Base-by-base conservation (phyloP, 2,113 vertebrate genomes). In the Peromyscus californicus region DNA sequence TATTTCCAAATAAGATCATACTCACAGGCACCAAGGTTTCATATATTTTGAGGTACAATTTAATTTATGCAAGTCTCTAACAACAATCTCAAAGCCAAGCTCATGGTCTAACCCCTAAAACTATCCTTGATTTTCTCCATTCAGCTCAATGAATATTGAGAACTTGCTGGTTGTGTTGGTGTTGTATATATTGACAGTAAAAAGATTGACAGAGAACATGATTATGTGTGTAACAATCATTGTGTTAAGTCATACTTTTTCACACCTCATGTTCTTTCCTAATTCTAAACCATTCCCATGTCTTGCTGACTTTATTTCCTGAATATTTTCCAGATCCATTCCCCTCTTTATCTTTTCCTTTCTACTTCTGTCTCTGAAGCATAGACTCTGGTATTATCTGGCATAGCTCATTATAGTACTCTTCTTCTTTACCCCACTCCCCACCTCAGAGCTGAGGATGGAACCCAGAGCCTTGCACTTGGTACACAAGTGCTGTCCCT, bases 291-390 rank as follows among this genome's bases (percentile, higher is more conserved):
- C 15, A 54, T 89, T 21, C 11, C 69, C 9, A 29, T 48, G 5
- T 67, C 80, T 90, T 65, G 31, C 75, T 93, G 42, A 92, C 59
- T 87, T 61, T 69, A 83, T 78, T 78, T 93, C 51, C 29, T 84
- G 33, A 90, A 15, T 83, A 39, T 45, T 88, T 89, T 67, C 69
- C 19, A 92, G 22, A 57, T 79, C 0, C 13, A 63, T 61, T 93
- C 5, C 10, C 31, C 83, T 95, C 5, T 63, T 57, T 63, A n/a
- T 29, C 3, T 17, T 83, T 83, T 39, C 17, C 4, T n/a, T 57
- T 59, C 33, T 54, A 48, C 26, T 72, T 74, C 42, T 16, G 82
- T 29, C 51, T 82, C 42, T 26, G 3, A 21, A 29, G 9, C 13
- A 36, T 67, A 78, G 26, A 86, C 15, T 83, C 79, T 33, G 12